Percentiles rank a stretch among this genome's conserved stretches.
These are phyloP conservation scores for Furcula furcula DNA, from an alignment of 2,888 invertebrate species.

Conservation along the genomic window DNA sequence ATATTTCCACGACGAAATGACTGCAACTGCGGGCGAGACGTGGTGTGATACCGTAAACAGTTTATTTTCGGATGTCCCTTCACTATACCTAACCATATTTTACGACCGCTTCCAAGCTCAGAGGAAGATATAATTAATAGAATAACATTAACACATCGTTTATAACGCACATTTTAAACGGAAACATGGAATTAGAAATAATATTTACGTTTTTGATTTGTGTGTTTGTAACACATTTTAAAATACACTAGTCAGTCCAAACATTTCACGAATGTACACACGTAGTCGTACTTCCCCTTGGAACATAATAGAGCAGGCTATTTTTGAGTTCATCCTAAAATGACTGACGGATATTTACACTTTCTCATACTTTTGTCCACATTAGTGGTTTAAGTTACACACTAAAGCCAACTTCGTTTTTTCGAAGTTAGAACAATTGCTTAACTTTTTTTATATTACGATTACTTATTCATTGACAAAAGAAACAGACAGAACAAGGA, in stretches of 20 bases:
- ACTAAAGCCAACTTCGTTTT: too few species aligned
- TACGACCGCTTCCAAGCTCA: conserved; percentile 47
- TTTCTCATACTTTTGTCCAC: too few species aligned
- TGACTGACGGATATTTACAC: conserved; percentile 1
- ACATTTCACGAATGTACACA: conserved; percentile 17
- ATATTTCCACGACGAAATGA: conserved; percentile 27
- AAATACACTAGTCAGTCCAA: conserved; percentile 16
- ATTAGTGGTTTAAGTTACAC: too few species aligned
- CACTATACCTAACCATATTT: conserved; percentile 47
- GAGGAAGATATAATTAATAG: conserved; percentile 75
- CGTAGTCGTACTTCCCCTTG: conserved; percentile 9
- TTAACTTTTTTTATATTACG: too few species aligned
- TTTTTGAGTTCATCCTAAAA: conserved; percentile 5
- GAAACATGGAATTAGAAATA: conserved; percentile 55
- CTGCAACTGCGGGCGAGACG: too few species aligned
- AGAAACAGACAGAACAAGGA: too few species aligned
- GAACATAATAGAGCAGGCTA: conserved; percentile 6
- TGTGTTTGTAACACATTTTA: conserved; percentile 35
- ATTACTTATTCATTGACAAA: too few species aligned
- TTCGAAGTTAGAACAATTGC: too few species aligned
- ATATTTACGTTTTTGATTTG: conserved; percentile 45
- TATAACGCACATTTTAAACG: conserved; percentile 52
- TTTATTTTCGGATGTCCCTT: conserved; percentile 65
- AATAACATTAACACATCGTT: conserved; percentile 65
- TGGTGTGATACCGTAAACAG: conserved; percentile 48